Conservation (phyloP, 37 sponge, comb jelly and placozoan genomes). For the Oopsacas minuta region DNA sequence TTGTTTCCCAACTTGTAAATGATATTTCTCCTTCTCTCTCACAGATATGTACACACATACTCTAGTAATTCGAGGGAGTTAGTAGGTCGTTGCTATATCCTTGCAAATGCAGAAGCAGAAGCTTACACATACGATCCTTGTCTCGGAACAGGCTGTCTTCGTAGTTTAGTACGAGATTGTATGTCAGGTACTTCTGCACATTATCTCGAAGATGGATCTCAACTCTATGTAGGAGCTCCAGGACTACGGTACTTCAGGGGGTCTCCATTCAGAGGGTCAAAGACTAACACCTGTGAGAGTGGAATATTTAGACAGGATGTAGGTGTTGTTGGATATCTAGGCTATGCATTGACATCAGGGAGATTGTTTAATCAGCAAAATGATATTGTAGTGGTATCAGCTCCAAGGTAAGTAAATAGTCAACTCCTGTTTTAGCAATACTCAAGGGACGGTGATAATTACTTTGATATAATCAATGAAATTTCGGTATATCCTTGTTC, state of each 20-base stretch:
- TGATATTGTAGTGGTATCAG: background rate
- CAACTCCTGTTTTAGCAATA: no score
- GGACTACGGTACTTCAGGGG: background rate
- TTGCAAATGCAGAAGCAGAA: background rate
- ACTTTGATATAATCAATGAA: no score
- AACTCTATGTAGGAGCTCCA: background rate
- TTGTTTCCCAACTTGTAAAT: background rate
- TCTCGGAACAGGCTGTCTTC: background rate
- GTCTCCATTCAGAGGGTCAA: background rate
- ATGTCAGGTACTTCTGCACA: background rate
- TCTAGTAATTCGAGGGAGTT: background rate
- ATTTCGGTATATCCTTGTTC: no score
- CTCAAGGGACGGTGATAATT: no score
- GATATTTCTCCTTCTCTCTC: background rate
- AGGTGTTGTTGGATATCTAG: background rate
- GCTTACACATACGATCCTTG: background rate
- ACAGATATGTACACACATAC: background rate
- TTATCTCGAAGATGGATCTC: background rate
- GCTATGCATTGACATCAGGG: background rate
- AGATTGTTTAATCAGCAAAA: background rate
- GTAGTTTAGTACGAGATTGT: background rate
- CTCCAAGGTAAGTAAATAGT: background rate
- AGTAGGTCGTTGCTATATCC: background rate
- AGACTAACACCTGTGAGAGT: background rate
- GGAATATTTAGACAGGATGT: background rate